Evolutionary conservation across 2,888 invertebrate species (phyloP), one percentile per base, ranked within the genome.

Genomic region (Cheiracanthium punctorium): DNA sequence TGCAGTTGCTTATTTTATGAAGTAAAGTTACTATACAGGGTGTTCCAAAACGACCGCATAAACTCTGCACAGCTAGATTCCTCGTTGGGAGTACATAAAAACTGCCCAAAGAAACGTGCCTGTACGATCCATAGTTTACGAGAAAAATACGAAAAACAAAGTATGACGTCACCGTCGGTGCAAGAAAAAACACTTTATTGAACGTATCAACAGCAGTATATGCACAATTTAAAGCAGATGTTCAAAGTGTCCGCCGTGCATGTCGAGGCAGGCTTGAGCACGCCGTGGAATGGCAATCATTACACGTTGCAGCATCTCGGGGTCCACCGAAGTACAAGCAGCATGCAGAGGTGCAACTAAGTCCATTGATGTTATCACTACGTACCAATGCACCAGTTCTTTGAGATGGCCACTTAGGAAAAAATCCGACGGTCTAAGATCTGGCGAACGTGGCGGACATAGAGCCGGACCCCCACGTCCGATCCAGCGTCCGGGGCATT

Each of bases 221-320:
- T 70, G 69, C 32, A 70, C 5, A n/a, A n/a, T 32, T 33, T 33
- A 33, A 43, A 64, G 37, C 14, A 65, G 75, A 64, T 33, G 32
- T 41, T 75, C 41, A 64, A 64, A 64, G 29, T 75, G 65, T 65
- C 41, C 65, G 28, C 28, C 75, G 37, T 24, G 75, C 29, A 67
- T 28, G 8, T 29, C 0, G 30, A 28, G 28, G 29, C 43, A 76
- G 1, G 37, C 37, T 24, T 52, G 24, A 1, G 0, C 30, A 20
- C 28, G 29, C 17, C 65, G 37, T 29, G 43, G 17, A 67, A 76
- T 67, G 76, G 8, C 20, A 67, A 1, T 8, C 58, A 8, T 4
- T n/a, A 24, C 64, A 5, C 24, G 4, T 37, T 74, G 12, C 33
- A 64, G 37, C n/a, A 74, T 20, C 20, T 48, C n/a, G 30, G 30